A percentile compares a stretch with the other conserved stretches of the same genome.
Evolutionary conservation across 2,113 vertebrate species (phyloP).

Genomic region (Ceyx melanurus): DNA sequence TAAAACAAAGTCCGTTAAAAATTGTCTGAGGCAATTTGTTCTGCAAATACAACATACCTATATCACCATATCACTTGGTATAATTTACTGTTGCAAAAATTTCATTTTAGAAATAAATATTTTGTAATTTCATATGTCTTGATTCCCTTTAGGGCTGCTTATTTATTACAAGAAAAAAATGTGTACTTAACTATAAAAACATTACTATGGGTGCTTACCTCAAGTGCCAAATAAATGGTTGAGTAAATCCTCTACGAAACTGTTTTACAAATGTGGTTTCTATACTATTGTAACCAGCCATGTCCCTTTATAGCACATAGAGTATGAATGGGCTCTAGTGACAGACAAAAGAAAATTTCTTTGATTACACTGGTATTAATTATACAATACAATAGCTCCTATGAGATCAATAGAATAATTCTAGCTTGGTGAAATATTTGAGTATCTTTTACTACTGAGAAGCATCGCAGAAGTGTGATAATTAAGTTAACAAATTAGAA

Average conservation of each 20-base stretch:
- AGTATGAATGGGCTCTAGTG: conserved; percentile 9
- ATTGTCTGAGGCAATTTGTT: not conserved
- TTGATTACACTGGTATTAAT: conserved; percentile 37
- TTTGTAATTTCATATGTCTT: not conserved
- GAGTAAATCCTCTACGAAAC: not conserved
- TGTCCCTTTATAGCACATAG: not conserved
- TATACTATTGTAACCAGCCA: not conserved
- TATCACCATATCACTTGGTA: not conserved
- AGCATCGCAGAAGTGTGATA: conserved; percentile 5
- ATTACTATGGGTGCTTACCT: not conserved
- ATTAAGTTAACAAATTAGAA: conserved; percentile 33
- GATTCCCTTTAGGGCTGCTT: not conserved
- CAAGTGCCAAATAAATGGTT: not conserved
- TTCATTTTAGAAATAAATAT: not conserved
- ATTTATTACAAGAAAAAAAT: not conserved
- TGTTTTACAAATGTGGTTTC: not conserved
- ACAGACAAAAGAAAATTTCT: conserved; percentile 12
- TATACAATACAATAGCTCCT: conserved; percentile 34
- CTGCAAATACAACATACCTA: not conserved
- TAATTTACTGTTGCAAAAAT: not conserved
- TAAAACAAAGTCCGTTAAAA: not conserved
- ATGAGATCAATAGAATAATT: conserved; percentile 10
- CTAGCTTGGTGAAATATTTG: conserved; percentile 6
- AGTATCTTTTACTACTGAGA: not conserved
- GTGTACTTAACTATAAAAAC: not conserved